These are phyloP conservation scores for Onthophagus sagittarius DNA, from an alignment of 2,888 invertebrate genomes.

Conservation along the genomic window DNA sequence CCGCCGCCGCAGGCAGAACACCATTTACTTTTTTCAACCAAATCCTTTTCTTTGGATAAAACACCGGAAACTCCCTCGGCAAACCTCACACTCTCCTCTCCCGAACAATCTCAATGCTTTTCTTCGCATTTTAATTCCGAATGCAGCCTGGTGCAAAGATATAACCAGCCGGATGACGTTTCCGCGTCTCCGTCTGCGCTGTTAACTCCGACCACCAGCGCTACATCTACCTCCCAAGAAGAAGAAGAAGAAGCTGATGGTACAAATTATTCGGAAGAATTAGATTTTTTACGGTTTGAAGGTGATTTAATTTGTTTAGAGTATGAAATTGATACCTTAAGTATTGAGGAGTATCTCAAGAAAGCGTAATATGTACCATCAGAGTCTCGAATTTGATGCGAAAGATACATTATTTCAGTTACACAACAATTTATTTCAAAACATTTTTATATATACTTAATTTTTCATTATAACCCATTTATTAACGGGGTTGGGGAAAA, in stretches of 20 bases:
- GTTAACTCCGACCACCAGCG: conserved; percentile 55
- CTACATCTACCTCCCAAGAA: conserved; percentile 33
- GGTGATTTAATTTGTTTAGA: conserved; percentile 46
- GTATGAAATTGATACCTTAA: conserved; percentile 41
- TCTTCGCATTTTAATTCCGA: conserved; percentile 44
- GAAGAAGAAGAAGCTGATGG: conserved; percentile 29
- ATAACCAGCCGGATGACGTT: conserved; percentile 37
- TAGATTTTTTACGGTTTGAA: conserved; percentile 42
- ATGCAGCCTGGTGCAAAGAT: conserved; percentile 37
- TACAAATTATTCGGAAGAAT: conserved; percentile 39
- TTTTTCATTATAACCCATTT: too few relatives aligned
- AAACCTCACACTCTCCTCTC: conserved; percentile 52
- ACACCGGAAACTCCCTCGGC: conserved; percentile 69
- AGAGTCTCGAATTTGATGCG: background rate
- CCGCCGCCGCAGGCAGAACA: conserved; percentile 40
- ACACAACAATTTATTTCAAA: too few relatives aligned
- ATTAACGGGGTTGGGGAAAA: too few relatives aligned
- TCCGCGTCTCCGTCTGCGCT: conserved; percentile 57
- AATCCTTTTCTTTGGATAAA: conserved; percentile 46
- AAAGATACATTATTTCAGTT: too few relatives aligned
- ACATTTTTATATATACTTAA: too few relatives aligned
- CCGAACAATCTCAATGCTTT: conserved; percentile 42
- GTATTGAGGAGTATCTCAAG: conserved; percentile 27
- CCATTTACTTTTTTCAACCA: conserved; percentile 27
- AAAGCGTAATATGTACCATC: conserved; percentile 18